phyloP scores from a whole-genome alignment of 2,797 vertebrate genomes.

The Novumbra hubbsi region DNA sequence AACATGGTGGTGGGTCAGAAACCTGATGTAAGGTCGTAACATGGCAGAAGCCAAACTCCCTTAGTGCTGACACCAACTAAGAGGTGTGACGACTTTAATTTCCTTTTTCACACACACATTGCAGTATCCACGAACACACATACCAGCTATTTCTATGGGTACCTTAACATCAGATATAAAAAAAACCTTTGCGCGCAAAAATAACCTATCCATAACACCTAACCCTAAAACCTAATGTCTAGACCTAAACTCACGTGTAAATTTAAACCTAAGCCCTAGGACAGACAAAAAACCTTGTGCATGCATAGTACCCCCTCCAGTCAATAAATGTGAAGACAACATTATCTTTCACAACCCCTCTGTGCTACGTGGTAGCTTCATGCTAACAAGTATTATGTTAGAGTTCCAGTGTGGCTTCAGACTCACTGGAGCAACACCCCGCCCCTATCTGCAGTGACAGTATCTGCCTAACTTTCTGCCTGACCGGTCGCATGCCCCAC shows the following conservation, averaged over 20 bases:
- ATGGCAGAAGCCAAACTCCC: no score
- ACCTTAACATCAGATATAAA: no score
- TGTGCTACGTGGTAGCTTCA: background rate
- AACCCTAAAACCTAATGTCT: no score
- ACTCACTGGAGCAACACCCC: conserved; percentile 34
- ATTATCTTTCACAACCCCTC: conserved; percentile 19
- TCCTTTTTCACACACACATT: background rate
- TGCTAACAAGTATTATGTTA: conserved; percentile 7
- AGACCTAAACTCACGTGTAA: no score
- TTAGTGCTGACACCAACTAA: background rate
- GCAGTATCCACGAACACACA: background rate
- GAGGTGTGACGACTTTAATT: background rate
- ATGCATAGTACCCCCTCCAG: background rate
- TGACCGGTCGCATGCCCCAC: conserved; percentile 44
- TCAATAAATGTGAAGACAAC: conserved; percentile 6
- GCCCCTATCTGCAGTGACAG: conserved; percentile 66
- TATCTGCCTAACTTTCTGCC: conserved; percentile 30
- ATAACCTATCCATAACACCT: no score
- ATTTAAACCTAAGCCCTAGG: no score
- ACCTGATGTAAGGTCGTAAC: no score
- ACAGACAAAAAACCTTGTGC: no score
- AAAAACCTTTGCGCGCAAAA: no score
- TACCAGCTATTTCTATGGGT: no score
- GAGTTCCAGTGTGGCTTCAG: conserved; percentile 9
- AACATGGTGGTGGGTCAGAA: no score